Conservation (phyloP, 1,140 invertebrate species). For the Drosophila murphyi region DNA sequence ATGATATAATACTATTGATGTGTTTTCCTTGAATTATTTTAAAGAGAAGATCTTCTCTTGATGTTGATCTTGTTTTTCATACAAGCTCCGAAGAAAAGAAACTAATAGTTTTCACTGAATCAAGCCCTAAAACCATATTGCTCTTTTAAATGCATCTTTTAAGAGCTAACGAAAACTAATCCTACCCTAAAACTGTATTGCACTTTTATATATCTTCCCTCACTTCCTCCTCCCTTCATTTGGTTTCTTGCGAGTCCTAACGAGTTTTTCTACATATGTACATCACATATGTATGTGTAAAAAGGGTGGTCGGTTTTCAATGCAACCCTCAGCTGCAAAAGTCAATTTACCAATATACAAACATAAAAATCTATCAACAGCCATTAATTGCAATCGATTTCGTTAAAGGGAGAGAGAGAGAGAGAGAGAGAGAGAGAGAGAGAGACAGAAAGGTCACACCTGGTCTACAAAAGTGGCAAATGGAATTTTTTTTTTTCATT, state of each 20-base stretch:
- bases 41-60: too few species aligned
- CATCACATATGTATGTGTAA: constrained; percentile 28
- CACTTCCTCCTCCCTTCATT: neutral
- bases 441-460: constrained; percentile 61
- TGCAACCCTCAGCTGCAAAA: constrained; percentile 48
- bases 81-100: too few species aligned
- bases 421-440: constrained; percentile 2
- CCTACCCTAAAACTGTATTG: neutral
- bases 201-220: neutral
- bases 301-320: neutral
- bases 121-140: too few species aligned
- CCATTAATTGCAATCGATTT: constrained; percentile 63
- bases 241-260: neutral
- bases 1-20: neutral
- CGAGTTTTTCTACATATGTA: neutral
- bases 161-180: too few species aligned
- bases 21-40: too few species aligned
- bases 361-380: constrained; percentile 81
- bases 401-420: constrained; percentile 10
- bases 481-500: constrained; percentile 45
- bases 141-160: too few species aligned
- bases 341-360: constrained; percentile 68
- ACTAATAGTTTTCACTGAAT: too few species aligned
- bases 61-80: too few species aligned
- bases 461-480: constrained; percentile 49